Evolutionary conservation across 1,140 invertebrate species (phyloP).

Genomic region (Cotesia chilonis): DNA sequence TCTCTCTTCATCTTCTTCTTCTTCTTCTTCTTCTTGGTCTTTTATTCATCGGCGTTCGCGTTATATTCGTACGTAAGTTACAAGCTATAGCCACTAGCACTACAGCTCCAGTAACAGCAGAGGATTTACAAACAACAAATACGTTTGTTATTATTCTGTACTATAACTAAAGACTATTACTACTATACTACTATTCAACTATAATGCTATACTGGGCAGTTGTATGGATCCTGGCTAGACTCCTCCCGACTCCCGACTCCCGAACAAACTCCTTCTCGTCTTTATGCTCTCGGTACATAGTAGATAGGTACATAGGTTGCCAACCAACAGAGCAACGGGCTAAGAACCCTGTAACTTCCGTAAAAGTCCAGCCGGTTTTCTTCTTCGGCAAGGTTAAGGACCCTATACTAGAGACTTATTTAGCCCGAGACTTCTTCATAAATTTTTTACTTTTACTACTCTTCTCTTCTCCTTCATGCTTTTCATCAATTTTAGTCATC

Average conservation of each 20-base stretch:
- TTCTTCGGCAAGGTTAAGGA: conserved; percentile 39
- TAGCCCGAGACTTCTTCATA: conserved; percentile 17
- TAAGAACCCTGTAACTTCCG: conserved; percentile 24
- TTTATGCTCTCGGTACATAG: conserved; percentile 26
- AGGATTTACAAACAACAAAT: too few species aligned
- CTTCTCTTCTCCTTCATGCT: background rate
- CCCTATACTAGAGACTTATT: conserved; percentile 25
- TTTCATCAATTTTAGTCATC: background rate
- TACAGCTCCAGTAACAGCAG: too few species aligned
- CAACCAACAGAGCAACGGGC: too few species aligned
- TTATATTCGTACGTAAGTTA: too few species aligned
- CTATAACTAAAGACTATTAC: too few species aligned
- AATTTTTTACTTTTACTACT: background rate
- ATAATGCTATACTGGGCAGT: background rate
- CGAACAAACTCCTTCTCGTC: conserved; percentile 19
- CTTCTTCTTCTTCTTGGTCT: too few species aligned
- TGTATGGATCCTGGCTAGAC: conserved; percentile 27
- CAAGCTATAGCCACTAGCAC: too few species aligned
- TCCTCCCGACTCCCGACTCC: conserved; percentile 21
- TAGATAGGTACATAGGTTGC: background rate
- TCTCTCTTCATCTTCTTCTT: too few species aligned
- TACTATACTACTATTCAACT: too few species aligned
- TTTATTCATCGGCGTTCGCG: too few species aligned
- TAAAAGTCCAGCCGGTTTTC: conserved; percentile 41
- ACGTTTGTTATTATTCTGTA: background rate